Evolutionary conservation across 1,140 invertebrate species (phyloP).

Genomic region (Samia ricini): DNA sequence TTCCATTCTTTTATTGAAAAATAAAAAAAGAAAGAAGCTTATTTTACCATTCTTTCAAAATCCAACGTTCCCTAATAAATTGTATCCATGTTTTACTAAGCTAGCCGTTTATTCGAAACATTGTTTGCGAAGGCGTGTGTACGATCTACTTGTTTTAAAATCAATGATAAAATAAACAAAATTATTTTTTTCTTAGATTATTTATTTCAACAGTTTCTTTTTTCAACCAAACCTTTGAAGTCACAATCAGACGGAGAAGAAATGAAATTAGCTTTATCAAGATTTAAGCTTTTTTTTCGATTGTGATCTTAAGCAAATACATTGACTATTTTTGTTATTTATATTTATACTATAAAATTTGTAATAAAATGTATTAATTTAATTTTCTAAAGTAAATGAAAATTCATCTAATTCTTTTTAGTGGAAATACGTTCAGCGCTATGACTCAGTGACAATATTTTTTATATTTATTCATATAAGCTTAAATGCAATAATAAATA

Average conservation of each 20-base stretch:
- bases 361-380: too few relatives aligned
- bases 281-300: not conserved
- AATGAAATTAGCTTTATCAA: not conserved
- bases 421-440: too few relatives aligned
- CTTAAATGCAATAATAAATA: too few relatives aligned
- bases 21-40: slow-evolving; percentile 8
- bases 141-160: not conserved
- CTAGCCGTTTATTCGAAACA: not conserved
- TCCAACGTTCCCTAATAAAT: slow-evolving; percentile 27
- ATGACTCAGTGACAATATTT: too few relatives aligned
- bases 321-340: too few relatives aligned
- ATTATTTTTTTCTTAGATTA: not conserved
- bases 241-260: not conserved
- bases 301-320: too few relatives aligned
- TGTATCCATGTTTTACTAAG: slow-evolving; percentile 31
- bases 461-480: too few relatives aligned
- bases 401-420: too few relatives aligned
- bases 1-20: slow-evolving; percentile 20
- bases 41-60: slow-evolving; percentile 16
- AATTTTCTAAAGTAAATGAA: too few relatives aligned
- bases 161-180: not conserved
- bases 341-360: too few relatives aligned
- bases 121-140: not conserved
- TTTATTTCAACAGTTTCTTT: not conserved
- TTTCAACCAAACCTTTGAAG: not conserved